A percentile compares a stretch with the other conserved stretches of the same genome.
These are phyloP conservation scores for Xestia rhomboidea DNA, from an alignment of 2,888 invertebrate genomes.

Conservation along the genomic window DNA sequence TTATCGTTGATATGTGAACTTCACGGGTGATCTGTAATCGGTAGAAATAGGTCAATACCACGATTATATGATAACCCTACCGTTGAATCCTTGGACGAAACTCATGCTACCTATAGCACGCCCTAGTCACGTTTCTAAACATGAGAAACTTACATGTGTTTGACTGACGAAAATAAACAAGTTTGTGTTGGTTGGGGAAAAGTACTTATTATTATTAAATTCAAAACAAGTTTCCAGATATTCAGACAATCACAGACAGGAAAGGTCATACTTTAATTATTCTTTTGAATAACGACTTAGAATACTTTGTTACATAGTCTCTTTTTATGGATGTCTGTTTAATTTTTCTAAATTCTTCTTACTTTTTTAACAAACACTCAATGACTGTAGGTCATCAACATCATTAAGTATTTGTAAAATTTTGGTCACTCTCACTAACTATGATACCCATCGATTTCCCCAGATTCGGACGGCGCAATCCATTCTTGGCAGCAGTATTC, in stretches of 20 bases:
- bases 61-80: slow-evolving; percentile 55
- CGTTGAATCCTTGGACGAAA: slow-evolving; percentile 43
- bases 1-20: slow-evolving; percentile 35
- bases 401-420: too few species aligned
- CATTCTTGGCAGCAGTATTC: slow-evolving; percentile 93
- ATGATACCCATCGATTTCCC: slow-evolving; percentile 22
- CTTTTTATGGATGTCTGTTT: not conserved
- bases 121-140: slow-evolving; percentile 41
- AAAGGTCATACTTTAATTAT: slow-evolving; percentile 1
- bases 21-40: slow-evolving; percentile 38
- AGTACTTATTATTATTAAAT: not conserved
- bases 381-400: not conserved
- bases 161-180: not conserved
- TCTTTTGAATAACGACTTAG: not conserved
- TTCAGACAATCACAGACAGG: not conserved
- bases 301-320: not conserved
- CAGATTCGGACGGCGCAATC: slow-evolving; percentile 94
- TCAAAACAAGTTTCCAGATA: slow-evolving; percentile 11
- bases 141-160: slow-evolving; percentile 3
- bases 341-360: not conserved
- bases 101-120: slow-evolving; percentile 28
- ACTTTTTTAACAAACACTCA: not conserved
- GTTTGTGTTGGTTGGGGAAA: not conserved
- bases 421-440: not conserved
- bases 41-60: slow-evolving; percentile 42